These are phyloP conservation scores for Strongylocentrotus purpuratus DNA, from an alignment of 35 echinoderm and acorn worm species.

Conservation along the genomic window DNA sequence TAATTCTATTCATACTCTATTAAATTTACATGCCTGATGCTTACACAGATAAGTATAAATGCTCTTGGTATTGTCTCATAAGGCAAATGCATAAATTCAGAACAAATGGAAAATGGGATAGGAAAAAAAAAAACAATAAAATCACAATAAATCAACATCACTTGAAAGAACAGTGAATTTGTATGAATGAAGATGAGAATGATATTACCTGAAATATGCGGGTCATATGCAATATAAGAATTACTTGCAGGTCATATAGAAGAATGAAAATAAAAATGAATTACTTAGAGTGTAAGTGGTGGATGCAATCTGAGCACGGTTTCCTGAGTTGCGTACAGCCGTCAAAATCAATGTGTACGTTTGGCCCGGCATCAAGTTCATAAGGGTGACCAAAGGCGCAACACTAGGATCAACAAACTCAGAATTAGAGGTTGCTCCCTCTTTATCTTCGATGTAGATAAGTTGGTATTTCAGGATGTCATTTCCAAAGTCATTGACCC, in stretches of 20 bases:
- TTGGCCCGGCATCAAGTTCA: conserved; percentile 46
- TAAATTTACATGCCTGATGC: too few relatives aligned
- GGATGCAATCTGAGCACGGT: background rate
- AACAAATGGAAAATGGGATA: too few relatives aligned
- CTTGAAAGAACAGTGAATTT: background rate
- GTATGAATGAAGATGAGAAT: background rate
- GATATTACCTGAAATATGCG: too few relatives aligned
- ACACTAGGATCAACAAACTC: background rate
- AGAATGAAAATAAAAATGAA: background rate
- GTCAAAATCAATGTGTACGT: conserved; percentile 49
- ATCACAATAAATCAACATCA: too few relatives aligned
- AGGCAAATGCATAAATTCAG: too few relatives aligned
- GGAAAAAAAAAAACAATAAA: too few relatives aligned
- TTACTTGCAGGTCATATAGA: too few relatives aligned
- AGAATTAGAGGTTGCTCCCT: background rate
- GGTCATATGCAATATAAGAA: too few relatives aligned
- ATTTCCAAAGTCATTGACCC: background rate
- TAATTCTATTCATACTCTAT: too few relatives aligned
- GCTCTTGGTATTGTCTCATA: too few relatives aligned
- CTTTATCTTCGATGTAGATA: conserved; percentile 22
- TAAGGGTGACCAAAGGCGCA: background rate
- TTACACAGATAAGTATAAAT: too few relatives aligned
- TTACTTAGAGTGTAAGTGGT: conserved; percentile 57
- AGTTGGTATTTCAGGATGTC: conserved; percentile 44
- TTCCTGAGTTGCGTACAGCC: conserved; percentile 14